Evolutionary conservation across 2,113 vertebrate species (phyloP), one percentile per base, ranked within the genome.

Genomic region (Athene noctua): DNA sequence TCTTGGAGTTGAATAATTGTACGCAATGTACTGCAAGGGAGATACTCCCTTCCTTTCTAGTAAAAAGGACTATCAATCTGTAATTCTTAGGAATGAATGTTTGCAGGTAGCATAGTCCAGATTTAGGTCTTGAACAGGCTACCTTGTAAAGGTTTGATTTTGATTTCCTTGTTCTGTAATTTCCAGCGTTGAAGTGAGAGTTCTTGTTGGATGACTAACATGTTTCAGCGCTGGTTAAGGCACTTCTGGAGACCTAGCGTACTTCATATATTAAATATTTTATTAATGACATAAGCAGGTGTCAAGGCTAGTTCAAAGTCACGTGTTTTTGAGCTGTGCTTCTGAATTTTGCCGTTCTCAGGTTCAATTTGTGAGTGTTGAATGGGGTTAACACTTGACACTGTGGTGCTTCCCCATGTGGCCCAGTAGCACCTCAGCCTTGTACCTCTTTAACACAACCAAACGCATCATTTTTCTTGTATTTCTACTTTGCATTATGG

Each of bases 191-290:
- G 78, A 49, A 92, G 83, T 82, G 89, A 62, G 80, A 84, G 85
- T 90, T 93, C 94, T 94, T 95, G 38, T 74, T 94, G 96, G 85
- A 93, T 95, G 96, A 96, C 72, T 93, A 94, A 94, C 47, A 13
- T 85, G 44, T 92, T 94, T 97, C n/a, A 11, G 42, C 1, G 0
- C 75, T 6, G 7, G 71, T 86, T 96, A 77, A 86, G 40, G 88
- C 63, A n/a, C 92, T 95, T 93, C 13, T 57, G 66, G 71, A 96
- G 73, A 70, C 55, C 12, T n/a, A 74, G 14, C 82, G 86, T 85
- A 92, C 77, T 92, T 96, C 52, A 68, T 74, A 29, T 92, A 70
- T 90, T 80, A 95, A 87, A 95, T 96, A 88, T 73, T 94, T 95
- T 80, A 83, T 91, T 91, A 90, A 90, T 94, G 95, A 85, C 80